A percentile compares a stretch with the other conserved stretches of the same genome.
Conservation (phyloP, 2,113 vertebrate species). For the Malurus melanocephalus region DNA sequence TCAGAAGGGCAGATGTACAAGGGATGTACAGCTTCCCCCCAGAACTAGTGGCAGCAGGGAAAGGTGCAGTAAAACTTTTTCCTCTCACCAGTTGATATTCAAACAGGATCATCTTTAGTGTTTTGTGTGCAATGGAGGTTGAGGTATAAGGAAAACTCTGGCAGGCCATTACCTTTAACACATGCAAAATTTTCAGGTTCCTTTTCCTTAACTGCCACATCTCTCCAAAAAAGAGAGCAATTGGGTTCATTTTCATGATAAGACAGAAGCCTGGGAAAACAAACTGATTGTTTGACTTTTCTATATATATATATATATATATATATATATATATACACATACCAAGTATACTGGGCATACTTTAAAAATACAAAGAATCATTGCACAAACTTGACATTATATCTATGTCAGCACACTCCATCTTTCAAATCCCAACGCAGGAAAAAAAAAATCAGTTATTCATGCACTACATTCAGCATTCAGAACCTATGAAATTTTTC, state of each 20-base stretch:
- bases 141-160: not conserved
- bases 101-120: not conserved
- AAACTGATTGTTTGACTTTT: not conserved
- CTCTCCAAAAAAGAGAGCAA: not conserved
- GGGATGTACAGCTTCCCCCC: not conserved
- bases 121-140: not conserved
- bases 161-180: not conserved
- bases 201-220: not conserved
- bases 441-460: not conserved
- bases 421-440: not conserved
- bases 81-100: not conserved
- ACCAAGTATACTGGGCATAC: not conserved
- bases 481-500: not conserved
- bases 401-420: not conserved
- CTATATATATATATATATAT: too few relatives aligned
- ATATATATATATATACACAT: fast-evolving
- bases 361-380: not conserved
- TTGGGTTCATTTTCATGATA: not conserved
- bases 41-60: not conserved
- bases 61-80: not conserved
- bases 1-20: not conserved
- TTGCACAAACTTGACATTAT: not conserved
- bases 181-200: not conserved
- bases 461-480: not conserved
- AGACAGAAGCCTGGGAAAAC: not conserved